These are phyloP conservation scores for Ptychadena robeensis DNA, from an alignment of 2,797 vertebrate genomes.

Conservation along the genomic window DNA sequence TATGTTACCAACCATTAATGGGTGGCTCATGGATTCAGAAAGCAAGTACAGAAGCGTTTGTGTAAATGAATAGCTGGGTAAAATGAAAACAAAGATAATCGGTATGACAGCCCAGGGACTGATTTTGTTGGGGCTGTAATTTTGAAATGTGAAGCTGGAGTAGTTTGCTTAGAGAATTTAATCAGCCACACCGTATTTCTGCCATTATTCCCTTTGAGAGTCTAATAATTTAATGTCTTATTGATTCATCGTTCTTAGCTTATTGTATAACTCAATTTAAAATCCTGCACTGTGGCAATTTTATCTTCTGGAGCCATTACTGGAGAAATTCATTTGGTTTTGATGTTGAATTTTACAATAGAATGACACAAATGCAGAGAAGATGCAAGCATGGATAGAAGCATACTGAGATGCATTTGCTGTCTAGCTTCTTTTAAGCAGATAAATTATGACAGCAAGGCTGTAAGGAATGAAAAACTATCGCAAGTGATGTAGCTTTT, in stretches of 20 bases:
- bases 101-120: constrained; percentile 45
- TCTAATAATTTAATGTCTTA: constrained; percentile 54
- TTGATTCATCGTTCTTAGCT: constrained; percentile 56
- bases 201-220: constrained; percentile 53
- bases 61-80: constrained; percentile 55
- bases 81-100: constrained; percentile 57
- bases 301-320: constrained; percentile 60
- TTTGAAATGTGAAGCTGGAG: constrained; percentile 50
- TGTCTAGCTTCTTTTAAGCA: constrained; percentile 36
- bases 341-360: constrained; percentile 53
- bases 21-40: constrained; percentile 32
- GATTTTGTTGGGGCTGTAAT: constrained; percentile 47
- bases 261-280: constrained; percentile 59
- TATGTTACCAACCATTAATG: constrained; percentile 43
- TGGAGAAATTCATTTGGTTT: constrained; percentile 64
- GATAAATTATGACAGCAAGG: constrained; percentile 54
- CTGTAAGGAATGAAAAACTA: constrained; percentile 53
- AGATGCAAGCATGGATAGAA: constrained; percentile 49
- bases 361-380: constrained; percentile 37
- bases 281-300: constrained; percentile 56
- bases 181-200: constrained; percentile 40
- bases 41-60: constrained; percentile 34
- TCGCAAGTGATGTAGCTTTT: constrained; percentile 51
- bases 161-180: constrained; percentile 55
- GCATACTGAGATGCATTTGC: constrained; percentile 40